Evolutionary conservation across 2,888 invertebrate genomes (phyloP).

Genomic region (Mayetiola destructor): DNA sequence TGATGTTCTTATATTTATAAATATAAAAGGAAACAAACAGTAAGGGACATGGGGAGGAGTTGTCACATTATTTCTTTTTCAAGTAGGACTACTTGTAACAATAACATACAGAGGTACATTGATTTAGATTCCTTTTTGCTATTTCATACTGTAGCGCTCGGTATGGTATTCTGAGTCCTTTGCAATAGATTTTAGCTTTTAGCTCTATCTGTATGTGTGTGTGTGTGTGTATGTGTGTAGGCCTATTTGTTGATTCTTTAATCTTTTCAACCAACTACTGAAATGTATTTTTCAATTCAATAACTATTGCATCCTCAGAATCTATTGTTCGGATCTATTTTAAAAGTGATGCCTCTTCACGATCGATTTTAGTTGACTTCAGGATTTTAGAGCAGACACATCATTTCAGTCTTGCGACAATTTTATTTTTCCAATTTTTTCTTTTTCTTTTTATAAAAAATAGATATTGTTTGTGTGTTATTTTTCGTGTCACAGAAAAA

Average conservation of each 20-base stretch:
- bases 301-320: not conserved
- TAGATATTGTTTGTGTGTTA: not conserved
- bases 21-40: not conserved
- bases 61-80: not conserved
- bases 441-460: not conserved
- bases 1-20: no score
- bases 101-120: no score
- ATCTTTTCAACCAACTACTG: constrained; percentile 7
- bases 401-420: not conserved
- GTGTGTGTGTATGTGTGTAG: no score
- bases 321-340: constrained; percentile 7
- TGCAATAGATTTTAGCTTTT: not conserved
- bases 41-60: constrained; percentile 4
- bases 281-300: constrained; percentile 1
- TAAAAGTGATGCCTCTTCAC: constrained; percentile 3
- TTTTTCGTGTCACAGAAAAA: not conserved
- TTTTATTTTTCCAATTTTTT: no score
- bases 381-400: not conserved
- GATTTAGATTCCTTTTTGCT: not conserved
- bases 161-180: not conserved
- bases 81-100: no score
- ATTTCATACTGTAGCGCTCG: not conserved
- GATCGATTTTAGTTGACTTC: constrained; percentile 7
- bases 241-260: constrained; percentile 12
- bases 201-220: not conserved